Conservation (phyloP, 2,113 vertebrate genomes). For the Callaeas wilsoni region DNA sequence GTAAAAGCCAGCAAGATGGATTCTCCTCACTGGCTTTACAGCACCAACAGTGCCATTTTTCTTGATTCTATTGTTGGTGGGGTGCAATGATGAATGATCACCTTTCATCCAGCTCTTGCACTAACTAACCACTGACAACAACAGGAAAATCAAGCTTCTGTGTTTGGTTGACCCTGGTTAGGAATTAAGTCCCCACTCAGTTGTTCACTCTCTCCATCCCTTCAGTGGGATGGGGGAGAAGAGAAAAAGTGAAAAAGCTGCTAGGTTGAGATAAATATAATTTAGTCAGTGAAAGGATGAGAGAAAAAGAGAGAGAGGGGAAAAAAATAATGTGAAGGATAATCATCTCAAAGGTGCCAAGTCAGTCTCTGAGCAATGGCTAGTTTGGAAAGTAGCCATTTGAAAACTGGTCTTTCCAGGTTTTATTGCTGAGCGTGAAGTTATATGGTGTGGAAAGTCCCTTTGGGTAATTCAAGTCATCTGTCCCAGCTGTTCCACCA, state of each 20-base stretch:
- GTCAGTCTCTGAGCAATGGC: not conserved
- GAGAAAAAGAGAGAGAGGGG: not conserved
- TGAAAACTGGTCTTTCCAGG: not conserved
- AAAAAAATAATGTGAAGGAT: not conserved
- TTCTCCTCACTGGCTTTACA: not conserved
- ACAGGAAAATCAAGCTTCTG: not conserved
- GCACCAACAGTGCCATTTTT: not conserved
- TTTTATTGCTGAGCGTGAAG: not conserved
- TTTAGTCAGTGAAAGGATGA: not conserved
- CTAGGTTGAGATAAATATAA: not conserved
- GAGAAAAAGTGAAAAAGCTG: not conserved
- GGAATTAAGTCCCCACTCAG: not conserved
- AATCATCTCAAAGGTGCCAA: not conserved
- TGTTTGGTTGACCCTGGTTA: not conserved
- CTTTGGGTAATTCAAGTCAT: not conserved
- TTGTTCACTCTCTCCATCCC: accelerated
- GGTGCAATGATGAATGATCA: not conserved
- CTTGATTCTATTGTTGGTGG: not conserved
- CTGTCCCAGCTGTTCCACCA: not conserved
- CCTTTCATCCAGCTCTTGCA: not conserved
- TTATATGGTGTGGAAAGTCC: not conserved
- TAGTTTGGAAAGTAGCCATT: not conserved
- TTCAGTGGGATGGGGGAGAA: not conserved
- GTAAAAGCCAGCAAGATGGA: not conserved
- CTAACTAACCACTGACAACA: not conserved